Base-by-base conservation (phyloP, 1,140 invertebrate genomes). In the Vollenhovia emeryi region DNA sequence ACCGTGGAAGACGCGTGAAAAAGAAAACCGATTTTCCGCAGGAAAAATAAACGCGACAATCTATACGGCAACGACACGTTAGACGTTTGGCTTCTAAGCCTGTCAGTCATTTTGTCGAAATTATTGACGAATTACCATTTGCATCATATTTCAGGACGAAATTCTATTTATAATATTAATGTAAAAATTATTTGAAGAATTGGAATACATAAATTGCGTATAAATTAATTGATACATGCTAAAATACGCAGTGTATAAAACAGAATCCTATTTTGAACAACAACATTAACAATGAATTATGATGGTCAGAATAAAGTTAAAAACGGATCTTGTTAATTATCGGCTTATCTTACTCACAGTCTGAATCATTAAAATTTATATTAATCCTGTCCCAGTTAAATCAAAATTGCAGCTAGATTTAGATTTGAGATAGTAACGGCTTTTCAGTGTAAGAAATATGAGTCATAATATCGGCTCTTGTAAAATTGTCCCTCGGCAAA, bases 401-500 rank as follows among this genome's bases (percentile, higher is more conserved):
- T 79, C 15, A 68, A 79, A 79, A 69, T 36, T 6, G 27, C 4
- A 48, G 11, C n/a, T n/a, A n/a, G n/a, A n/a, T n/a, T n/a, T n/a
- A n/a, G n/a, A n/a, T 21, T 57, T 43, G 11, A 6, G 24, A 30
- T 82, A 82, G 71, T 71, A 59, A 73, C 24, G 30, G 33, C 18
- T 57, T 71, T 68, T 55, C 33, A 36, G 9, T 0, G 62, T 9
- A 21, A 40, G 40, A 80, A 80, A 71, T 82, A 45, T 73, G 36
- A 82, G 18, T 27, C 18, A n/a, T 45, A 45, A 59, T 82, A 18
- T 45, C 30, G 1, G 24, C 33, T 68, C 45, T 45, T 55, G 8
- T 7, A 5, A 1, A 66, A 30, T 71, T 80, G 48, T 40, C 33
- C 57, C 48, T 62, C 40, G 7, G 6, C n/a, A 40, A 55, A 18